These are phyloP conservation scores for Oscheius onirici DNA, from an alignment of 2,888 invertebrate genomes.

Conservation along the genomic window DNA sequence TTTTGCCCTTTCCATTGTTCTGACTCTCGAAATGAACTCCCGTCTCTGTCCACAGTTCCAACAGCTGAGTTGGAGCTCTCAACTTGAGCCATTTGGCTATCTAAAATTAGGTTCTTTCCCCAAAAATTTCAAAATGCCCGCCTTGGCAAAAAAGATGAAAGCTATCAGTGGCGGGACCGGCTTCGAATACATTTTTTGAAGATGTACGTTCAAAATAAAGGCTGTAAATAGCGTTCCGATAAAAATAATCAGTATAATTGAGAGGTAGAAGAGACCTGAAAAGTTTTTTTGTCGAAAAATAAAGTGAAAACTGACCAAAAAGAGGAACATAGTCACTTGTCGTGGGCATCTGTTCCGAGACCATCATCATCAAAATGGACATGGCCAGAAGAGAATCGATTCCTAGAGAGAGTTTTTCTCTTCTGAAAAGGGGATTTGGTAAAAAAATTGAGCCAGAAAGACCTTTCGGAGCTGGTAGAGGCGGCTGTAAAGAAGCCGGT, in stretches of 20 bases:
- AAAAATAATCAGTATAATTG: conserved; percentile 70
- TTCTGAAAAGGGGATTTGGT: conserved; percentile 33
- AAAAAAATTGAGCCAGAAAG: not conserved
- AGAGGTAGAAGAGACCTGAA: conserved; percentile 65
- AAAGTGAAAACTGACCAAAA: conserved; percentile 49
- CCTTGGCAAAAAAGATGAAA: conserved; percentile 68
- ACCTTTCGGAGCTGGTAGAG: conserved; percentile 72
- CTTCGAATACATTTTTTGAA: conserved; percentile 68
- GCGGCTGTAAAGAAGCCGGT: conserved; percentile 74
- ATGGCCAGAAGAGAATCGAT: conserved; percentile 73
- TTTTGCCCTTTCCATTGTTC: not conserved
- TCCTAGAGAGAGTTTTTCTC: conserved; percentile 69
- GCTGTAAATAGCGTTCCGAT: conserved; percentile 70
- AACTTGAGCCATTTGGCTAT: conserved; percentile 64
- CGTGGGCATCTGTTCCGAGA: conserved; percentile 75
- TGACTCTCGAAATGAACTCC: conserved; percentile 44
- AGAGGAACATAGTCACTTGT: conserved; percentile 71
- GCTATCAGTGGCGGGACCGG: conserved; percentile 67
- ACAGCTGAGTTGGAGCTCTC: conserved; percentile 65
- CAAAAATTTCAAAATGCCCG: conserved; percentile 1
- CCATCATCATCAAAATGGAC: conserved; percentile 74
- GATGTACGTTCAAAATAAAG: conserved; percentile 69
- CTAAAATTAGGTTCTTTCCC: conserved; percentile 23
- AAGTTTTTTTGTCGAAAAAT: not conserved
- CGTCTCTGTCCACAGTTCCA: conserved; percentile 67